phyloP scores from a whole-genome alignment of 2,113 vertebrate genomes.

The Mugil cephalus region DNA sequence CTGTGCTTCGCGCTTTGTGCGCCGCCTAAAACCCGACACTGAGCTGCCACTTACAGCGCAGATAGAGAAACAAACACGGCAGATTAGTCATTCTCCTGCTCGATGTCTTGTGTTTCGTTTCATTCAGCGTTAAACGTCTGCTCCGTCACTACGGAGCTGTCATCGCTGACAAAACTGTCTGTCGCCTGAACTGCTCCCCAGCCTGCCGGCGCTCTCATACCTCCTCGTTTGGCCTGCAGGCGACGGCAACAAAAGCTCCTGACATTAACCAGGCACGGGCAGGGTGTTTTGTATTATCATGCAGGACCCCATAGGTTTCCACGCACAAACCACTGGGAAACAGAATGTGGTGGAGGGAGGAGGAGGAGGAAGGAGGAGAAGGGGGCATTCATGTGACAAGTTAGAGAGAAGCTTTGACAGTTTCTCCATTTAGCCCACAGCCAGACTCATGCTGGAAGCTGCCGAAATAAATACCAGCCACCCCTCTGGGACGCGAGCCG shows the following conservation, averaged over 20 bases:
- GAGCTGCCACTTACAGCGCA: constrained; percentile 70
- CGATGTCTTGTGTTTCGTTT: constrained; percentile 76
- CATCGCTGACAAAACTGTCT: constrained; percentile 68
- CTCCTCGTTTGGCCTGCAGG: constrained; percentile 69
- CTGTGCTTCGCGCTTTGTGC: constrained; percentile 53
- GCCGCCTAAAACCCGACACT: constrained; percentile 55
- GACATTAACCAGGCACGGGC: constrained; percentile 74
- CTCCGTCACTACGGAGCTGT: constrained; percentile 74
- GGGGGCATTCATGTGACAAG: constrained; percentile 70
- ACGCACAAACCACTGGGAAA: constrained; percentile 41
- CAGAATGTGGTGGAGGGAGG: constrained; percentile 3
- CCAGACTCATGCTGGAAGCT: constrained; percentile 64
- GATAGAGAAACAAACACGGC: constrained; percentile 72
- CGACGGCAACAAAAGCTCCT: constrained; percentile 72
- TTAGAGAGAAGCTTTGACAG: constrained; percentile 78
- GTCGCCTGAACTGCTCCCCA: constrained; percentile 61
- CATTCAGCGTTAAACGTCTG: constrained; percentile 72
- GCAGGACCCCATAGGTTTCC: constrained; percentile 55
- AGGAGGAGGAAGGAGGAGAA: neutral
- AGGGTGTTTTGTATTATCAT: constrained; percentile 66
- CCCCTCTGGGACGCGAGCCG: constrained; percentile 67
- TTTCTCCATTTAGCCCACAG: constrained; percentile 77
- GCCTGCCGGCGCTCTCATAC: constrained; percentile 65
- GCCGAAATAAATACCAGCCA: constrained; percentile 77
- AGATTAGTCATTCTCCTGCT: constrained; percentile 74